Conservation (phyloP, 1,140 invertebrate species). For the Heliconius congener region DNA sequence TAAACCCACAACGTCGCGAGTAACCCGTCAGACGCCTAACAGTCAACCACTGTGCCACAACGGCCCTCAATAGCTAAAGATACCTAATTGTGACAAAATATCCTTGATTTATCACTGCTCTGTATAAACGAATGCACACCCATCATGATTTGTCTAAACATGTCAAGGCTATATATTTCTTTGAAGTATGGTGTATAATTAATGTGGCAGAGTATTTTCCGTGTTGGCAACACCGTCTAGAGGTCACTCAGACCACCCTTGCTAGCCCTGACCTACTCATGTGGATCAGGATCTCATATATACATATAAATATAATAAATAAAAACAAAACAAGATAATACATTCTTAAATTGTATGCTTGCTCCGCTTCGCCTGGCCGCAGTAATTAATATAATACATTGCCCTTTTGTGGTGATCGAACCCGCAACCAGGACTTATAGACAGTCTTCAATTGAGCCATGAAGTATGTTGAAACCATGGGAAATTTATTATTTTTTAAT, state of each 20-base stretch:
- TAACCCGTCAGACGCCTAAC: no score
- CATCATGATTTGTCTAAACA: background rate
- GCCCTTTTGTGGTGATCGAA: background rate
- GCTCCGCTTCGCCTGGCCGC: no score
- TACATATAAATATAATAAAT: background rate
- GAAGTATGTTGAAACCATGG: no score
- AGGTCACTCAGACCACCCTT: slow-evolving; percentile 8
- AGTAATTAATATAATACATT: background rate
- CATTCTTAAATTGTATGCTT: background rate
- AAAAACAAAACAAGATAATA: slow-evolving; percentile 2
- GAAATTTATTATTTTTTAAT: background rate
- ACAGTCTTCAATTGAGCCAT: background rate
- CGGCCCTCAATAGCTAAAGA: no score
- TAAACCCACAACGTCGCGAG: no score
- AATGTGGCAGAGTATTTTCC: slow-evolving; percentile 1
- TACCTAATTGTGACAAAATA: no score
- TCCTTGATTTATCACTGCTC: background rate
- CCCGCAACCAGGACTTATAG: background rate
- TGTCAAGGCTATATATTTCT: background rate
- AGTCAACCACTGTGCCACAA: no score
- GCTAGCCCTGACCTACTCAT: slow-evolving; percentile 4
- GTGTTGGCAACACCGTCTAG: slow-evolving; percentile 5
- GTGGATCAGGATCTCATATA: background rate
- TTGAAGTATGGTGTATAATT: background rate
- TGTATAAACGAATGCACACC: background rate